Percentiles rank a stretch among this genome's conserved stretches.
Evolutionary conservation across 2,888 invertebrate species (phyloP).

Genomic region (Melitaea athalia): DNA sequence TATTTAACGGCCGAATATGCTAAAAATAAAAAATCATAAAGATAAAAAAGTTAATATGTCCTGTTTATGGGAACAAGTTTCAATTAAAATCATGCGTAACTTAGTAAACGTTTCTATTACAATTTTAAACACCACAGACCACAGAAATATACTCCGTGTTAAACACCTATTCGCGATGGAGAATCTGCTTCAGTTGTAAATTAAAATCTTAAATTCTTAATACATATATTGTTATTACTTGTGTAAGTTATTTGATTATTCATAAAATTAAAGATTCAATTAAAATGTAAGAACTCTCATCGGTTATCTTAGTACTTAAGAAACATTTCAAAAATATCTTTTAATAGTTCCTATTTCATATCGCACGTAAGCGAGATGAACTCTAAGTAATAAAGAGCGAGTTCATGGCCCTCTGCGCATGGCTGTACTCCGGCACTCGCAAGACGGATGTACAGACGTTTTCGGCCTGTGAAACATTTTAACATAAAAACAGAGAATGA

Average conservation of each 20-base stretch:
- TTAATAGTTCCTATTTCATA: conserved; percentile 43
- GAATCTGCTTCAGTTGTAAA: neutral
- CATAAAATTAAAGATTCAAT: neutral
- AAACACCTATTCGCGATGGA: neutral
- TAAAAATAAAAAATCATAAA: neutral
- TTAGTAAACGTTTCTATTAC: neutral
- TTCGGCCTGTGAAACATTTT: conserved; percentile 46
- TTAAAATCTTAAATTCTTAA: neutral
- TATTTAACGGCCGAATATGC: too few species aligned
- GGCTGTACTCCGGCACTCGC: conserved; percentile 46
- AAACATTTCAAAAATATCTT: conserved; percentile 33
- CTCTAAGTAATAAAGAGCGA: conserved; percentile 67
- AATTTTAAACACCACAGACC: neutral
- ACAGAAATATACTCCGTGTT: too few species aligned
- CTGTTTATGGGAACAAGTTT: conserved; percentile 29
- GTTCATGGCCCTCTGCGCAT: conserved; percentile 74
- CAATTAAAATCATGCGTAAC: conserved; percentile 1
- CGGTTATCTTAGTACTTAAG: conserved; percentile 26
- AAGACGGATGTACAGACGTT: conserved; percentile 52
- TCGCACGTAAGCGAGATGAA: conserved; percentile 62
- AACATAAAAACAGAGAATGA: conserved; percentile 38
- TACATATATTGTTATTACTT: neutral
- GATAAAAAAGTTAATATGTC: neutral
- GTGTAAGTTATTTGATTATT: neutral
- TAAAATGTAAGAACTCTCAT: conserved; percentile 6